Conservation (phyloP, 2,888 invertebrate genomes). For the Busseola fusca region DNA sequence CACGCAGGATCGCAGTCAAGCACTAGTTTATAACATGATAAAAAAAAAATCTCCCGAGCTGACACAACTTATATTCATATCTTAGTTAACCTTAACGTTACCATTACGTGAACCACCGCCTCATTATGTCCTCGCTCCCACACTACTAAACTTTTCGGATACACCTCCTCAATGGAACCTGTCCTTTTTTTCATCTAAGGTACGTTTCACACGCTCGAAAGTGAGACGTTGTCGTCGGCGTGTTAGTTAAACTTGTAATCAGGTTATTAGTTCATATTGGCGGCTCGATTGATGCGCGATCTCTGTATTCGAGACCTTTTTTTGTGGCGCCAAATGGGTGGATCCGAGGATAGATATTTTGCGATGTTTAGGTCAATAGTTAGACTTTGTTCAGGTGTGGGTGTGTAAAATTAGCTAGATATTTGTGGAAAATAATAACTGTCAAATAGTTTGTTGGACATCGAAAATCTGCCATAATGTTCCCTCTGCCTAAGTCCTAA, state of each 20-base stretch:
- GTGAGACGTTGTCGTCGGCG: constrained; percentile 73
- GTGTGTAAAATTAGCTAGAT: background rate
- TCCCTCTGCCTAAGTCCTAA: too few species aligned
- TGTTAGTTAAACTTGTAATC: constrained; percentile 67
- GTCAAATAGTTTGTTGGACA: background rate
- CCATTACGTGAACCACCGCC: constrained; percentile 73
- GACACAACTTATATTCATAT: constrained; percentile 13
- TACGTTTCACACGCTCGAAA: constrained; percentile 81
- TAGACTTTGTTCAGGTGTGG: background rate
- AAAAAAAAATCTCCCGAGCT: too few species aligned
- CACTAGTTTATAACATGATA: too few species aligned
- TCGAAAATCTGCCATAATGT: background rate
- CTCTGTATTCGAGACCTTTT: constrained; percentile 65
- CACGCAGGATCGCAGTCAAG: too few species aligned
- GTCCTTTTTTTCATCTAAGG: constrained; percentile 61
- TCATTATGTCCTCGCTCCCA: constrained; percentile 80
- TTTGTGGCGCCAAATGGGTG: constrained; percentile 63
- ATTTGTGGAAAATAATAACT: background rate
- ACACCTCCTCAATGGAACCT: constrained; percentile 78
- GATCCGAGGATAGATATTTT: constrained; percentile 8
- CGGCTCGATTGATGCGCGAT: constrained; percentile 77
- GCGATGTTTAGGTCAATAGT: background rate
- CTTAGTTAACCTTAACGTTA: constrained; percentile 59
- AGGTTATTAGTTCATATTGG: constrained; percentile 71
- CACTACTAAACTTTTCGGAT: constrained; percentile 73